Conservation (phyloP, 2,797 vertebrate species). For the Lutjanus campechanus region DNA sequence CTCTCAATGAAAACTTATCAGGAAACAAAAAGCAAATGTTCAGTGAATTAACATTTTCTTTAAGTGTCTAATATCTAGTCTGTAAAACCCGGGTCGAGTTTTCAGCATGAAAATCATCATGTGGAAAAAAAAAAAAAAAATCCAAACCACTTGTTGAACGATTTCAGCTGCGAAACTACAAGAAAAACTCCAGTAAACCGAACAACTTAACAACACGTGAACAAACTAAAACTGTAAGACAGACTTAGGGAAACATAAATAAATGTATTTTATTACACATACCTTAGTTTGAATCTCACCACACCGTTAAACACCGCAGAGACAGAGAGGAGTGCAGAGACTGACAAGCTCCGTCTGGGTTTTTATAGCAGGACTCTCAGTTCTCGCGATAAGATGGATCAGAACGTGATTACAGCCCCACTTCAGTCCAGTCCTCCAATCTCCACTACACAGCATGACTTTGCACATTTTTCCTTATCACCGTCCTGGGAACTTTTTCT, state of each 20-base stretch:
- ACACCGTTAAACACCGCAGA: fast-evolving
- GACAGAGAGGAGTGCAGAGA: background rate
- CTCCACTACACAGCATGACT: constrained; percentile 80
- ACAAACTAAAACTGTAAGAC: background rate
- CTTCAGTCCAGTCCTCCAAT: background rate
- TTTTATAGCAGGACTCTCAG: constrained; percentile 63
- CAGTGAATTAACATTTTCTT: background rate
- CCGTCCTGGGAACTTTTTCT: background rate
- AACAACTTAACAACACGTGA: background rate
- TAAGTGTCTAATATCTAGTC: background rate
- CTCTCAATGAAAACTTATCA: background rate
- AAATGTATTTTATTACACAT: constrained; percentile 17
- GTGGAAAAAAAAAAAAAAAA: background rate
- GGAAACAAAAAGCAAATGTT: background rate
- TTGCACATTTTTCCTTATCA: constrained; percentile 76
- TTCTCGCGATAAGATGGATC: constrained; percentile 78
- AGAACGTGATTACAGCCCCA: constrained; percentile 35
- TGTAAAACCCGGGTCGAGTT: background rate
- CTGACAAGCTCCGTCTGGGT: fast-evolving
- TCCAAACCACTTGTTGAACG: constrained; percentile 52
- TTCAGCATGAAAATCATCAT: background rate
- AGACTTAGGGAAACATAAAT: fast-evolving
- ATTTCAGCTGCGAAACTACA: no score
- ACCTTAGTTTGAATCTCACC: constrained; percentile 37
- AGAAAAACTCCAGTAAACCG: background rate